Evolutionary conservation across 2,888 invertebrate genomes (phyloP), one percentile per base, ranked within the genome.

Genomic region (Tribolium freemani): DNA sequence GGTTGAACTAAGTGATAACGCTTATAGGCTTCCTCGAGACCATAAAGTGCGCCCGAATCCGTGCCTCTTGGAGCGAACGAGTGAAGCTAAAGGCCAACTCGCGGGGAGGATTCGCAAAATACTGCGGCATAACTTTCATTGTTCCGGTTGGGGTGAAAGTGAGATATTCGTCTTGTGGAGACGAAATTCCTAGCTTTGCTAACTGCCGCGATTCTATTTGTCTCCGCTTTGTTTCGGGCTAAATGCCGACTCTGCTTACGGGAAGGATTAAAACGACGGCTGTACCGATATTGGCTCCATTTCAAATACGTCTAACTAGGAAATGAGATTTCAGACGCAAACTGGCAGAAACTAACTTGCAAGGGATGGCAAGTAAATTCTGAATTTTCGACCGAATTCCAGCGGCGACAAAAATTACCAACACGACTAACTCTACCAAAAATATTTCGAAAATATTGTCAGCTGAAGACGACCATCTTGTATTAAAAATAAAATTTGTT

Each of bases 111-210:
- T 82, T 82, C 80, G 77, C 83, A 80, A 82, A 84, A 84, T 82
- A 83, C 83, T 84, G 83, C 83, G 83, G 83, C 83, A 82, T 83
- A 84, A 83, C 83, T 82, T 80, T 82, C 83, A 80, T 84, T 83
- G 82, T 82, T 83, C 82, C 82, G 81, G 80, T 80, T 78, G 73
- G 76, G 83, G 84, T 78, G 83, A 84, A 84, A 83, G 83, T 84
- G 83, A 84, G 83, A 82, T 82, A 83, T 83, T 83, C 80, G 80
- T 82, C 80, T 81, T 79, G 67, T 73, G 80, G 80, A 83, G 82
- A 80, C 83, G 80, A 80, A 80, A 83, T 84, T 83, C 81, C 82
- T 80, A 75, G 78, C 76, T 78, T 74, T 79, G 75, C 79, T 79
- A 80, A 79, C 69, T 78, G 77, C 77, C 69, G 68, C 31, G 56